These are phyloP conservation scores for Ariopsis seemanni DNA, from an alignment of 2,113 vertebrate genomes.

Conservation along the genomic window DNA sequence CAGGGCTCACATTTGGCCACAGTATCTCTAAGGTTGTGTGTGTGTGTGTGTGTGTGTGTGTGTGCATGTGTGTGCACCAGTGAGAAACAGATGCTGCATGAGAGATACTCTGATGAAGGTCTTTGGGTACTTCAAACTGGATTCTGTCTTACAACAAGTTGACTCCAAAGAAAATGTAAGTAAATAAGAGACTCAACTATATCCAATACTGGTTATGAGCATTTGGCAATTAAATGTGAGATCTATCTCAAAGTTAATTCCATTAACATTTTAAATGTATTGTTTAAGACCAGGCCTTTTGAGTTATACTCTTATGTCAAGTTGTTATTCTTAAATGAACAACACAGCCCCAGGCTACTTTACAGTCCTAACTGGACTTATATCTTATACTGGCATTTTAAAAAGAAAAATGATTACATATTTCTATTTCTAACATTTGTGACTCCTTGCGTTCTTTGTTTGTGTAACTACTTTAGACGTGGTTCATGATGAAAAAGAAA, in stretches of 20 bases:
- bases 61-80: neutral
- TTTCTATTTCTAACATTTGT: neutral
- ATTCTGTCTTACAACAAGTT: constrained; percentile 44
- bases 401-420: neutral
- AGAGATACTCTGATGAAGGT: constrained; percentile 24
- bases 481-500: neutral
- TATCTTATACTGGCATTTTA: neutral
- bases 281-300: neutral
- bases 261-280: neutral
- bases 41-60: neutral
- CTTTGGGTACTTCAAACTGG: constrained; percentile 52
- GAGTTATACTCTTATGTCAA: neutral
- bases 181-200: constrained; percentile 19
- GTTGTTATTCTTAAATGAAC: neutral
- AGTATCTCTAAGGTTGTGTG: neutral
- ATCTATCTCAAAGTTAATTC: neutral
- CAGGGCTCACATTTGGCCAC: constrained; percentile 43
- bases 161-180: constrained; percentile 62
- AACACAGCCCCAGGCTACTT: neutral
- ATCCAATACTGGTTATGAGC: neutral
- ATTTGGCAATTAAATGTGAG: neutral
- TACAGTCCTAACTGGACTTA: neutral
- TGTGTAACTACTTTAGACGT: neutral
- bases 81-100: constrained; percentile 9
- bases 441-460: neutral